Evolutionary conservation across 2,113 vertebrate genomes (phyloP).

Genomic region (Podarcis cretensis): DNA sequence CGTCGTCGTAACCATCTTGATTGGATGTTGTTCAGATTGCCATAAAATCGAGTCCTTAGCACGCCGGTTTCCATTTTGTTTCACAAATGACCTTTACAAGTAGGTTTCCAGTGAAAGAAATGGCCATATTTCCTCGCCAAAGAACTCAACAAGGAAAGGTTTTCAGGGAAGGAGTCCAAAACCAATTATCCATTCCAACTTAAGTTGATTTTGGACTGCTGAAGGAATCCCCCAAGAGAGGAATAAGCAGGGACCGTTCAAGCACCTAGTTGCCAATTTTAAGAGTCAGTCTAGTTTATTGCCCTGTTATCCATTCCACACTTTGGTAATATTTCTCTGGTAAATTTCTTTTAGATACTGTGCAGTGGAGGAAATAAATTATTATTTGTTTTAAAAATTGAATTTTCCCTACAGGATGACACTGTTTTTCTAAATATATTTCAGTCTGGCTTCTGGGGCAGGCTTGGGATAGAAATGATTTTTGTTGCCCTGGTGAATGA

Average conservation of each 20-base stretch:
- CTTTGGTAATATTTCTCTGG: background rate
- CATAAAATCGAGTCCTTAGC: slow-evolving; percentile 5
- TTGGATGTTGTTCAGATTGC: slow-evolving; percentile 47
- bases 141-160: background rate
- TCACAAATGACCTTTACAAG: background rate
- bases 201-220: background rate
- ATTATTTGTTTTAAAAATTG: background rate
- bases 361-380: background rate
- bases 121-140: background rate
- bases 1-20: slow-evolving; percentile 63
- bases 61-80: slow-evolving; percentile 15
- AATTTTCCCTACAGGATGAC: background rate
- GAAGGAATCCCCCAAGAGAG: background rate
- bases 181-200: background rate
- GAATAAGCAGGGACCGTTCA: background rate
- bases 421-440: background rate
- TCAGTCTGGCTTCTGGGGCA: background rate
- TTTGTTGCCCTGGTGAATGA: background rate
- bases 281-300: background rate
- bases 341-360: background rate
- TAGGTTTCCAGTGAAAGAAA: background rate
- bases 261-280: background rate
- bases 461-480: background rate
- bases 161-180: slow-evolving; percentile 7
- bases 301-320: background rate